These are phyloP conservation scores for Megalops cyprinoides DNA, from an alignment of 2,797 vertebrate species.

Conservation along the genomic window DNA sequence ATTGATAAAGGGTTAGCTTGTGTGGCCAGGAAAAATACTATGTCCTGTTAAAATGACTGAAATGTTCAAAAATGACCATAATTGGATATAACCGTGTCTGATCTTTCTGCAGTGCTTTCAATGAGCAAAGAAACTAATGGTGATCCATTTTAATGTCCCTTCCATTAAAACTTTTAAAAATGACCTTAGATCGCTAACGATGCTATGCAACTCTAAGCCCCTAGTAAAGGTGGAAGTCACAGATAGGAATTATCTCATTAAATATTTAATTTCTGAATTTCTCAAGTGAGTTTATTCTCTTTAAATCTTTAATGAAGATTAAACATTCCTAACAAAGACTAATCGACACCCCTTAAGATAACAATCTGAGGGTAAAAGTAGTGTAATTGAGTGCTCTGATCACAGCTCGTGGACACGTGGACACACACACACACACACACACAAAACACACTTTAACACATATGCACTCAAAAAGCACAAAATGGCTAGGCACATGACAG, in stretches of 20 bases:
- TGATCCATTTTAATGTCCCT: constrained; percentile 24
- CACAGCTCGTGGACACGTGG: constrained; percentile 14
- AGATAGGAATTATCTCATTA: constrained; percentile 70
- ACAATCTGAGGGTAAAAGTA: constrained; percentile 51
- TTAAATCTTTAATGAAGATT: constrained; percentile 77
- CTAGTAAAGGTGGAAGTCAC: constrained; percentile 62
- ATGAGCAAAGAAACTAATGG: neutral
- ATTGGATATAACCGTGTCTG: neutral
- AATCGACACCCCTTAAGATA: constrained; percentile 67
- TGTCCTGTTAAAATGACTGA: neutral
- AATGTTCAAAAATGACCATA: neutral
- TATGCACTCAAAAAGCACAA: constrained; percentile 16
- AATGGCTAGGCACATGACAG: neutral
- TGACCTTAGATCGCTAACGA: constrained; percentile 48
- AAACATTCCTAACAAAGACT: constrained; percentile 66
- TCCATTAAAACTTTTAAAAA: constrained; percentile 46
- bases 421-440: neutral
- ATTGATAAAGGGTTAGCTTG: neutral
- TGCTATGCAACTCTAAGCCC: constrained; percentile 46
- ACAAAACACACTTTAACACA: constrained; percentile 26
- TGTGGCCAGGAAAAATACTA: neutral
- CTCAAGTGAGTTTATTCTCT: constrained; percentile 60
- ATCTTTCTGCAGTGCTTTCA: constrained; percentile 13
- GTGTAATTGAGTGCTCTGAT: constrained; percentile 51
- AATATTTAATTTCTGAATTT: constrained; percentile 69